Conservation (phyloP, 2,113 vertebrate genomes). For the Zosterops japonicus region DNA sequence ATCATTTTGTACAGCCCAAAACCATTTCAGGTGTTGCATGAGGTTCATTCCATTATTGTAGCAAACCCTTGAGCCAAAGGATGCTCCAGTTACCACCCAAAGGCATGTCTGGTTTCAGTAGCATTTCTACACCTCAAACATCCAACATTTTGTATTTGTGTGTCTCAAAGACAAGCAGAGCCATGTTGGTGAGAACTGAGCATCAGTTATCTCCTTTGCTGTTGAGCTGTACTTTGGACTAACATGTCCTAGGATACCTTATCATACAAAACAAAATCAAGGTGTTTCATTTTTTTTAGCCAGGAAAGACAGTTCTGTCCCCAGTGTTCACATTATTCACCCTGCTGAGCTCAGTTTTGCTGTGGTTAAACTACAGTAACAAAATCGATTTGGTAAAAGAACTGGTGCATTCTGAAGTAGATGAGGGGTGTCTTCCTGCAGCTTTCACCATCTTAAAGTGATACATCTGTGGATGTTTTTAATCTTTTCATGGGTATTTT, state of each 20-base stretch:
- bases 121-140: background rate
- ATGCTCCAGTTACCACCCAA: background rate
- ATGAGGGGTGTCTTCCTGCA: background rate
- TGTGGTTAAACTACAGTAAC: background rate
- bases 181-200: background rate
- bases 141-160: background rate
- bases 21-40: background rate
- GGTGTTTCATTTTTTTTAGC: background rate
- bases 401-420: background rate
- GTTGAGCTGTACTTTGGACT: background rate
- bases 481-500: background rate
- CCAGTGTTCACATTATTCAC: background rate
- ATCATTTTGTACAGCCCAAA: background rate
- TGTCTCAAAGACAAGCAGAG: background rate
- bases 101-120: background rate
- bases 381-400: background rate
- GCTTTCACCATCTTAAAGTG: background rate
- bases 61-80: background rate
- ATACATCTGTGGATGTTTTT: background rate
- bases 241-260: background rate
- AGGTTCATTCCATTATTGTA: background rate
- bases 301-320: background rate
- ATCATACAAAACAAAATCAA: background rate
- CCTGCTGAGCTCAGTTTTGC: background rate
- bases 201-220: background rate